Percentiles rank a stretch among this genome's conserved stretches.
phyloP scores from a whole-genome alignment of 2,113 vertebrate species.

The Nicator chloris region DNA sequence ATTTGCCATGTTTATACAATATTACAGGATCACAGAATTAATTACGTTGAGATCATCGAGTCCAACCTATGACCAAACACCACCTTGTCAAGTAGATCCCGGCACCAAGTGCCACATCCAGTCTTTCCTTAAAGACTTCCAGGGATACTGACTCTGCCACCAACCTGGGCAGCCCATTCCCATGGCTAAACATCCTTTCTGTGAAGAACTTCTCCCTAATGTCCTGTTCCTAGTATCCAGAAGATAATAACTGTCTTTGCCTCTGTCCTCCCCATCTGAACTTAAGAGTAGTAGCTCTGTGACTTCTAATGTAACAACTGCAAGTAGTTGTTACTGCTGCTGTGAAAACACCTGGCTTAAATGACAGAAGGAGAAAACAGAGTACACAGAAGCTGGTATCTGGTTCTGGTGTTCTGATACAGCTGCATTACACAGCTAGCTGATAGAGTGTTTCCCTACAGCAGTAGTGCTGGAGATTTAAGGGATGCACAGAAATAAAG shows the following conservation, averaged over 20 bases:
- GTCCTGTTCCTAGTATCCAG: background rate
- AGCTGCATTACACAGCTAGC: background rate
- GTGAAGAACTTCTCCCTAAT: background rate
- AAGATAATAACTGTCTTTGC: background rate
- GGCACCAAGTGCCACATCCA: background rate
- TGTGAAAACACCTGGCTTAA: background rate
- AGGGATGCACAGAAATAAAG: background rate
- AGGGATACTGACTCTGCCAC: too few species aligned
- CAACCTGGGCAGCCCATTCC: background rate
- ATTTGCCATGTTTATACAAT: background rate
- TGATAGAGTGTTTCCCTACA: background rate
- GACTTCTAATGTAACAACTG: background rate
- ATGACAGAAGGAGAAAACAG: background rate
- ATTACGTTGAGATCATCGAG: background rate
- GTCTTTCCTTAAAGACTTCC: background rate
- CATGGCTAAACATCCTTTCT: background rate
- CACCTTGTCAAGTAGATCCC: background rate
- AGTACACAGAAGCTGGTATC: background rate
- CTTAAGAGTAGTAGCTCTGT: background rate
- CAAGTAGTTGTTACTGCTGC: background rate
- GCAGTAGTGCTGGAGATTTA: background rate
- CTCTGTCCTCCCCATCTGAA: background rate
- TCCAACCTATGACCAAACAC: background rate
- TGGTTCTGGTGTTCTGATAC: background rate
- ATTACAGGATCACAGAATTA: background rate